Evolutionary conservation across 2,888 invertebrate species (phyloP), one percentile per base, ranked within the genome.

Genomic region (Melieria omissa): DNA sequence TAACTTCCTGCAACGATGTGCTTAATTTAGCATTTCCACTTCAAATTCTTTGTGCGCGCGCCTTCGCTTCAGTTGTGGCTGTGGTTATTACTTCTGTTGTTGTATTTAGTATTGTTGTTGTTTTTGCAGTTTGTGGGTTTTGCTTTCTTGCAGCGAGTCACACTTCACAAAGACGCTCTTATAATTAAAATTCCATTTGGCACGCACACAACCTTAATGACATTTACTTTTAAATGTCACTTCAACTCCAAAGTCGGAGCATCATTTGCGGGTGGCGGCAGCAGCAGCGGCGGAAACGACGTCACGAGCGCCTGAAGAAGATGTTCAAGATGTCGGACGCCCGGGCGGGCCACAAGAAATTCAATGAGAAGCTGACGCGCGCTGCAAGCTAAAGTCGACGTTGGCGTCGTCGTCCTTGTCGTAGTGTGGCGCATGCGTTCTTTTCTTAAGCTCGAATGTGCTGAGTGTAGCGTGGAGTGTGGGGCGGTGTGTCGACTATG

Each of bases 181-280:
- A 76, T 80, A 80, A 80, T 80, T 80, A 80, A 80, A 81, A 75
- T 81, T 77, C 75, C 78, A 80, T 80, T 80, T 81, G 81, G 81
- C 80, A 80, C 80, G 80, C 80, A 78, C 80, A 67, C 74, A 66
- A 57, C 55, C 79, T 80, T 80, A 80, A 80, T 80, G 80, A 76
- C 80, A 81, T 80, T 80, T 80, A 79, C 79, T 61, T 61, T 14
- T 44, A 61, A 42, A 61, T 61, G 52, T 61, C 61, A 61, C 41
- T 42, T 45, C 61, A 29, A 61, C 44, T 61, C 61, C 57, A 57
- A 29, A 29, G 57, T 16, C 57, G 14, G 14, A 12, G n/a, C n/a
- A 55, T 16, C 9, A 57, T 12, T 29, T 57, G 29, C 29, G 29
- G 14, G 29, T 3, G 29, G 2, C 29, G 29, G 29, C 29, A 8